Evolutionary conservation across 2,113 vertebrate species (phyloP).

Genomic region (Pelvicachromis taeniatus): DNA sequence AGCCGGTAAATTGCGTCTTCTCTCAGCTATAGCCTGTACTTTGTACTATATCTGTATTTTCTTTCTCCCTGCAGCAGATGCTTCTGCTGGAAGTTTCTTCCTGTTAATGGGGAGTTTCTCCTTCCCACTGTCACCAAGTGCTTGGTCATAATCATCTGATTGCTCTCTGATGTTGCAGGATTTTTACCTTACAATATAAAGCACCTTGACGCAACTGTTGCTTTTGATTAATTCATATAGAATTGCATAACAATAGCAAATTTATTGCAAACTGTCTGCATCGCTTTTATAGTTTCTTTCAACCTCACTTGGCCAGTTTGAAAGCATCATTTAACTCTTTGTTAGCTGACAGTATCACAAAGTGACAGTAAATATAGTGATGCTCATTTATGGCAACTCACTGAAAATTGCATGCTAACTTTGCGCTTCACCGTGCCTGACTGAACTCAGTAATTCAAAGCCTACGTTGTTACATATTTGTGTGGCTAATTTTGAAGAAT

Average conservation of each 20-base stretch:
- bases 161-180: not conserved
- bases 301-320: not conserved
- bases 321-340: not conserved
- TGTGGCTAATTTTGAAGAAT: not conserved
- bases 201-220: not conserved
- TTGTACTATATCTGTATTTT: not conserved
- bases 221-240: not conserved
- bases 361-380: not conserved
- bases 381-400: not conserved
- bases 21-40: not conserved
- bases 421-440: not conserved
- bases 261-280: not conserved
- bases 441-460: not conserved
- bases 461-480: not conserved
- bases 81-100: not conserved
- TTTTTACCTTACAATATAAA: not conserved
- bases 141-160: not conserved
- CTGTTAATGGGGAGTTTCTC: not conserved
- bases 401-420: not conserved
- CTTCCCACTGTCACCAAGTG: not conserved
- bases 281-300: not conserved
- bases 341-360: not conserved
- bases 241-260: not conserved
- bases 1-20: not conserved
- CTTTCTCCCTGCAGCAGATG: fast-evolving